Evolutionary conservation across 2,113 vertebrate genomes (phyloP), one percentile per base, ranked within the genome.

Genomic region (Zapus hudsonius): DNA sequence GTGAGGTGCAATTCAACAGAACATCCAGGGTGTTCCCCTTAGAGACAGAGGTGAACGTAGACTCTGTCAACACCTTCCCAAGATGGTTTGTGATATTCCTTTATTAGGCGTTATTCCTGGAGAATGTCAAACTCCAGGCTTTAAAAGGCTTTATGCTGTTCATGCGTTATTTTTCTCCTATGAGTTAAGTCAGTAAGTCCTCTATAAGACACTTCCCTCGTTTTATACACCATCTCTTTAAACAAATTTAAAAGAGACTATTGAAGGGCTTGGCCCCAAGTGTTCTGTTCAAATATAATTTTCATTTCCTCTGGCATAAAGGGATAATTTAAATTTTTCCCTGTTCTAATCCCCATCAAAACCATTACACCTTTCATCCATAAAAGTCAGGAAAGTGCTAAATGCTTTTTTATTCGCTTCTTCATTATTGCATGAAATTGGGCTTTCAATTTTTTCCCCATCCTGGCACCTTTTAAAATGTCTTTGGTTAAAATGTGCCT

Each of bases 211-310:
- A 70, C 8, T 91, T 33, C 88, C 22, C 10, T 78, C 57, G 75
- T 64, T 90, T 89, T 79, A 66, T 44, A 27, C 91, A n/a, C 9
- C 73, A 84, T 64, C 40, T 36, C 29, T 94, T 95, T 89, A 44
- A 91, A 87, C 22, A 91, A 61, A 84, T 44, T 92, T 92, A 70
- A 95, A 95, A 92, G 73, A 31, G 12, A 33, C 5, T 64, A 42
- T 84, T 94, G 42, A 79, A 82, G 55, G 78, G 27, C 91, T 72
- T 66, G 47, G 42, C 17, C n/a, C 64, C 25, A 64, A 79, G 20
- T 67, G 13, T 64, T 91, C 40, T 73, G 67, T 61, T 89, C 16
- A 91, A 74, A 94, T 31, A 69, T 55, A 52, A 74, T 91, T 76
- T 84, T 87, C 23, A 81, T 63, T 92, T 83, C 31, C 23, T 93